Conservation (phyloP, 1,140 invertebrate species). For the Atta colombica region DNA sequence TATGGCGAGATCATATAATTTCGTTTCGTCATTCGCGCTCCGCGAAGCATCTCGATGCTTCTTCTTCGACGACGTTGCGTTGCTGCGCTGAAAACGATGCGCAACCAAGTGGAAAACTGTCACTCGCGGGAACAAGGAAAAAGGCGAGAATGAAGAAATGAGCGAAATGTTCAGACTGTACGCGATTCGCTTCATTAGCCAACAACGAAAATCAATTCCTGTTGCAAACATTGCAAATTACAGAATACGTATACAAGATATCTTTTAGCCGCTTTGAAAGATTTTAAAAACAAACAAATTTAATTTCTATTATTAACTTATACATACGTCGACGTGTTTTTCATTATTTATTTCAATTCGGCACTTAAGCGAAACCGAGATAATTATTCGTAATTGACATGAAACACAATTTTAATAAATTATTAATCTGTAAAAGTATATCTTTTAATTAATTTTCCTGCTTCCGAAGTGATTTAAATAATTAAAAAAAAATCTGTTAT, state of each 20-base stretch:
- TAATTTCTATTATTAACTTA: background rate
- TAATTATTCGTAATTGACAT: background rate
- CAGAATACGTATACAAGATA: background rate
- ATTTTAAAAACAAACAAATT: background rate
- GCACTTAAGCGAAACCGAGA: background rate
- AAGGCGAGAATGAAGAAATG: slow-evolving; percentile 7
- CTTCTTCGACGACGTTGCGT: background rate
- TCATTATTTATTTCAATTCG: background rate
- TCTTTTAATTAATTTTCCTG: background rate
- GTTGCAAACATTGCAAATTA: background rate
- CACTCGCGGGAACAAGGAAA: slow-evolving; percentile 31
- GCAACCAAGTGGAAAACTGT: slow-evolving; percentile 54
- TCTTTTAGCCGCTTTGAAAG: background rate
- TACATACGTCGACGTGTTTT: background rate
- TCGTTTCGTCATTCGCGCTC: slow-evolving; percentile 62
- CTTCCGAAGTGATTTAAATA: background rate
- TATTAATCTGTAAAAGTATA: slow-evolving; percentile 1
- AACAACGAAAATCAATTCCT: background rate
- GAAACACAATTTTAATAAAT: background rate
- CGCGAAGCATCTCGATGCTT: slow-evolving; percentile 35
- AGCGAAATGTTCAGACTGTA: slow-evolving; percentile 12
- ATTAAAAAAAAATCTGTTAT: slow-evolving; percentile 20
- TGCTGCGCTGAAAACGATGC: slow-evolving; percentile 33
- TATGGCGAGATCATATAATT: slow-evolving; percentile 62
- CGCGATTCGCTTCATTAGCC: slow-evolving; percentile 8